Base-by-base conservation (phyloP, 2,113 vertebrate species). In the Pontoporia blainvillei region DNA sequence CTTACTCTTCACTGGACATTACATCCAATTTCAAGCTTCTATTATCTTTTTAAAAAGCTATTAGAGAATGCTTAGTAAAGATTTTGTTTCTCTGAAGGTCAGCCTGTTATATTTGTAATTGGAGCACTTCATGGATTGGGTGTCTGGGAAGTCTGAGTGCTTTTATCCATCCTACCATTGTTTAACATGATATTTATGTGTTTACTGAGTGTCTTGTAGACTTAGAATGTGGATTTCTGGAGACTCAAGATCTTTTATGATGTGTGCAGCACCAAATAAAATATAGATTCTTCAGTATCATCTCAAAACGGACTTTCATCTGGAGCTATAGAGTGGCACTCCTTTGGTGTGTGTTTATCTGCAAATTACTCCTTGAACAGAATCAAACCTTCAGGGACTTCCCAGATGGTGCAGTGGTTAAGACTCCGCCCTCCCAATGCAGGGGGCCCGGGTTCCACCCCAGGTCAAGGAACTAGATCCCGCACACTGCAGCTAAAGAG, bases 261-360 rank as follows among this genome's bases (percentile, higher is more conserved):
- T 86, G 21, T 67, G 15, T 78, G 49, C 52, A 13, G 39, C 34
- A 81, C 34, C 9, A 1, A 73, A 62, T 81, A 88, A 94, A 92
- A 94, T 81, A 96, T 27, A 14, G 18, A 89, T 57, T 87, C 66
- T 84, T 91, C 13, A 34, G 49, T 62, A 44, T 86, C 31, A 52
- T 92, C 78, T 93, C 69, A 96, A 96, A 96, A 86, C 36, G 75
- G 34, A 66, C 69, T 94, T 92, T 49, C 86, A 66, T 82, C 66
- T 94, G 39, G 11, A 95, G 36, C 31, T 95, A 59, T 79, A 46
- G 94, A 90, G 44, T 61, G 14, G 46, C 23, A 72, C 20, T 78
- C 44, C 34, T 62, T 91, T 89, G 21, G 11, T 75, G 6, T 67
- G 41, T 71, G 59, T 81, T 81, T 79, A 49, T 91, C 15, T 72